Base-by-base conservation (phyloP, 2,888 invertebrate species). In the Meandrusa payeni region DNA sequence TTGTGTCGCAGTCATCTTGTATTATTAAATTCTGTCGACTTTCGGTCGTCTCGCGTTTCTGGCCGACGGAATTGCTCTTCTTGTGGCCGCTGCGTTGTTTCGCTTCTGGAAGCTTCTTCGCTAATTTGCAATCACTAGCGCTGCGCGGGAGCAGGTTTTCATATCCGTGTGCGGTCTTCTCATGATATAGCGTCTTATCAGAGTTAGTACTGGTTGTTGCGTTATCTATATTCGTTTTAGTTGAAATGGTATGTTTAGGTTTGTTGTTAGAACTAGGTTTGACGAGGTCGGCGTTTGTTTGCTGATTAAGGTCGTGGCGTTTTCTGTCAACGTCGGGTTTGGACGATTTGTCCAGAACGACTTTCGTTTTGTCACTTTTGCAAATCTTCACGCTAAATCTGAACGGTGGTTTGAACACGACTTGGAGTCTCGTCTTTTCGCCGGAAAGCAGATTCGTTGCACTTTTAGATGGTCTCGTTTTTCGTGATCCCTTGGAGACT, bases 401-500 rank as follows among this genome's bases (percentile, higher is more conserved):
- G 77, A 95, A 95, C 5, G 95, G 95, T 36, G 95, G 95, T 69
- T 95, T 95, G 72, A 95, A 95, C 13, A 95, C 94, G 20, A 95
- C 95, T 75, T 95, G 95, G 11, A 95, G 80, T 52, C 94, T 91
- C 5, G 95, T 91, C 69, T 94, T 94, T 57, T 91, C 90, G 41
- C 88, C 87, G 27, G 88, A 82, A n/a, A 91, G 76, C 23, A 94
- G 86, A 61, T 93, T 93, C 9, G 93, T 93, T 47, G 92, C 91
- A 59, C 94, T 94, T 61, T 93, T 93, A 54, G 92, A 92, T 51
- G 89, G 87, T 61, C 89, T 78, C 12, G 88, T 78, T 64, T 88
- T 86, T 33, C 82, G 64, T 1, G 91, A 88, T 24, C 89, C 89
- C 54, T 91, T 90, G 47, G 89, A 88, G 9, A 72, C 58, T 57